These are phyloP conservation scores for Rhodeus uyekii DNA, from an alignment of 2,797 vertebrate genomes.

Conservation along the genomic window DNA sequence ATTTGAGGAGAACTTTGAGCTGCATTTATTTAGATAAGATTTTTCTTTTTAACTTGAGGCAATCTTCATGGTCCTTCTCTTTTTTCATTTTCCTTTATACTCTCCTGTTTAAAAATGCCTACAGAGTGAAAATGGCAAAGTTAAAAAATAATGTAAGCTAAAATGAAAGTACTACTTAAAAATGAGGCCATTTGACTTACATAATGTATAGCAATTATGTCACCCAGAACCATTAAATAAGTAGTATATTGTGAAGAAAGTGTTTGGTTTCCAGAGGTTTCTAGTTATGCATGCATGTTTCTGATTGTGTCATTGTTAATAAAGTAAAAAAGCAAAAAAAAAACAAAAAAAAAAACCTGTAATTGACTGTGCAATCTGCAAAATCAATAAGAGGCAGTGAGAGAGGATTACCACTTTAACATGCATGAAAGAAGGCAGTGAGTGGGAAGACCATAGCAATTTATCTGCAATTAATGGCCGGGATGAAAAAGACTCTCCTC, in stretches of 20 bases:
- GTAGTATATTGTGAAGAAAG: background rate
- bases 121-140: slow-evolving; percentile 26
- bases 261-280: background rate
- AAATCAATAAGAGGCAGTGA: slow-evolving; percentile 39
- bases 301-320: slow-evolving; percentile 30
- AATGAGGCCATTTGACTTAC: slow-evolving; percentile 15
- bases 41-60: slow-evolving; percentile 55
- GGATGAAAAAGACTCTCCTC: slow-evolving; percentile 31
- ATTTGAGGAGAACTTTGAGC: slow-evolving; percentile 58
- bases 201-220: background rate
- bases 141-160: slow-evolving; percentile 48
- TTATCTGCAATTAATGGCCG: slow-evolving; percentile 54
- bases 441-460: slow-evolving; percentile 33
- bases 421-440: slow-evolving; percentile 41
- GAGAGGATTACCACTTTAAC: slow-evolving; percentile 35
- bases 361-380: slow-evolving; percentile 26
- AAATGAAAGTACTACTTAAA: slow-evolving; percentile 45
- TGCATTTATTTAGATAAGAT: slow-evolving; percentile 58
- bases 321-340: background rate
- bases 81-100: slow-evolving; percentile 54
- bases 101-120: slow-evolving; percentile 42
- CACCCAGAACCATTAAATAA: background rate
- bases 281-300: background rate
- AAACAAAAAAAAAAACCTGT: background rate
- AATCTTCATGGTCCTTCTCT: slow-evolving; percentile 42